phyloP scores from a whole-genome alignment of 2,888 invertebrate species.

The Synergus itoensis region DNA sequence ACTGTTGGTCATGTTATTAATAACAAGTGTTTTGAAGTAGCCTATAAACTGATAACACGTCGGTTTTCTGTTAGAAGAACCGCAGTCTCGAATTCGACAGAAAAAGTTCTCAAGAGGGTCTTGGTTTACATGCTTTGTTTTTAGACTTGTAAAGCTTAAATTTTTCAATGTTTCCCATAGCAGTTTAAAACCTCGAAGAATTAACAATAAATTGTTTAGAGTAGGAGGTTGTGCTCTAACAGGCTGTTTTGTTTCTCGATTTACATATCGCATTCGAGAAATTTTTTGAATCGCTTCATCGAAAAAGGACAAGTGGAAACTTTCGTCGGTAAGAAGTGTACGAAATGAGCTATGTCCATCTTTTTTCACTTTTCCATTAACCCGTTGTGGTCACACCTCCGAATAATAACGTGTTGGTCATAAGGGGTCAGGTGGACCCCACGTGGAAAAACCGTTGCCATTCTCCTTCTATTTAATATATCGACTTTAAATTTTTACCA shows the following conservation, averaged over 20 bases:
- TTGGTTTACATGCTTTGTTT: slow-evolving; percentile 1
- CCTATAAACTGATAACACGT: background rate
- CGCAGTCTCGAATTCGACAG: background rate
- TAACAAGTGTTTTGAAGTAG: background rate
- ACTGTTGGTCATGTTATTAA: background rate
- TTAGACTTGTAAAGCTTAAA: background rate
- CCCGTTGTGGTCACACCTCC: too few species aligned
- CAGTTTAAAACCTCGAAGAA: background rate
- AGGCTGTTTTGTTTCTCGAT: background rate
- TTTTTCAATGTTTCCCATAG: background rate
- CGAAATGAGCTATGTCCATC: background rate
- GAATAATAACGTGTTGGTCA: too few species aligned
- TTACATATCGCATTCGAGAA: background rate
- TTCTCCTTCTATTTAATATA: too few species aligned
- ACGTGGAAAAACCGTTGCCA: too few species aligned
- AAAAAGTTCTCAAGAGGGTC: background rate
- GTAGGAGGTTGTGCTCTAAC: background rate
- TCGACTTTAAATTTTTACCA: too few species aligned
- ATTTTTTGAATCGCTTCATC: background rate
- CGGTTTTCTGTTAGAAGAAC: background rate
- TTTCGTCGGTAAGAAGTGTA: background rate
- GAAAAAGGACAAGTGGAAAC: background rate
- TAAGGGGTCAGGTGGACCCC: too few species aligned
- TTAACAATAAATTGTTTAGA: background rate
- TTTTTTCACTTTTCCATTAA: background rate